Conservation (phyloP, 2,113 vertebrate species). For the Cygnus atratus region DNA sequence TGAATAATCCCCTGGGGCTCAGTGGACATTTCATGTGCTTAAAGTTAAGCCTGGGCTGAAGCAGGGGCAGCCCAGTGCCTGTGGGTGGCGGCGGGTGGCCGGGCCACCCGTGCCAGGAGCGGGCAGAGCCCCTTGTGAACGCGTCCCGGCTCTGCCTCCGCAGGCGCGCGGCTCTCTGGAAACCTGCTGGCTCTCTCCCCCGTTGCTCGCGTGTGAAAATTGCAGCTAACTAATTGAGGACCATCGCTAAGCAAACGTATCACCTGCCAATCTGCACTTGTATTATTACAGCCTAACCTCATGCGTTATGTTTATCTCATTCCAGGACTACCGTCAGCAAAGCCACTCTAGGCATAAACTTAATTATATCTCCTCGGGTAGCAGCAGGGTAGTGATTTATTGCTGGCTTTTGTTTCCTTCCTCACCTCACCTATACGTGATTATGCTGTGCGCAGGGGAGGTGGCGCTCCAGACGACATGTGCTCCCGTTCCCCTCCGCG, state of each 20-base stretch:
- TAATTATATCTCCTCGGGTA: conserved; percentile 59
- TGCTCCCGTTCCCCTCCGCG: accelerated
- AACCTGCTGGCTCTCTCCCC: not conserved
- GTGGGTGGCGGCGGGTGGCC: not conserved
- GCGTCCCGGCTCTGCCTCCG: accelerated
- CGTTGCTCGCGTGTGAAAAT: not conserved
- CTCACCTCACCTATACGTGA: conserved; percentile 29
- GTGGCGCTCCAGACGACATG: not conserved
- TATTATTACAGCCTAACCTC: not conserved
- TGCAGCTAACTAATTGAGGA: not conserved
- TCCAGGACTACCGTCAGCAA: conserved; percentile 40
- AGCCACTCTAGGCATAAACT: conserved; percentile 50
- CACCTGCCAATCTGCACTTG: not conserved
- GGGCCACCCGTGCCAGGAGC: not conserved
- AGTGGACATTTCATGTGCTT: not conserved
- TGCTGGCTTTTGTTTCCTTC: conserved; percentile 52
- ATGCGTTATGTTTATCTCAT: conserved; percentile 14
- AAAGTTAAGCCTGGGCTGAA: not conserved
- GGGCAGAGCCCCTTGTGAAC: accelerated
- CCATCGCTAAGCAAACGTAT: not conserved
- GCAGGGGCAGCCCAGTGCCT: accelerated
- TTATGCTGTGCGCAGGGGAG: not conserved
- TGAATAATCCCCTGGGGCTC: not conserved
- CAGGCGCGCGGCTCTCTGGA: accelerated
- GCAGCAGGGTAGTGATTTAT: conserved; percentile 62